Evolutionary conservation across 64 coral and sea anemone species (phyloP).

Genomic region (Dendronephthya gigantea): DNA sequence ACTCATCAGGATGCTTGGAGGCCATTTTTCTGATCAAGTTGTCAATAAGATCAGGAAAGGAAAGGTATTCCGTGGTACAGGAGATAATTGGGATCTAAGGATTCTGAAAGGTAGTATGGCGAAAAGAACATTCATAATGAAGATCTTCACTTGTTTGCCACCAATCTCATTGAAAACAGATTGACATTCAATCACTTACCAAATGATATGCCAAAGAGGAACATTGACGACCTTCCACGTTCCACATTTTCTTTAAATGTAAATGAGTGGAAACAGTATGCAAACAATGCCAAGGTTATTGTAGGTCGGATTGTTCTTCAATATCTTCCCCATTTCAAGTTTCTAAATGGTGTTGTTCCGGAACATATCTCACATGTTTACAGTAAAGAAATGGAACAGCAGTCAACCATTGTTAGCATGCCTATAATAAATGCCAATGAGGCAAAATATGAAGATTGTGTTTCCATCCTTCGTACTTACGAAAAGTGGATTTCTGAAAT

Average conservation of each 20-base stretch:
- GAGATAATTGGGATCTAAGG: slow-evolving; percentile 54
- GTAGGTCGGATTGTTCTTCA: slow-evolving; percentile 32
- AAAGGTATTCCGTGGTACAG: slow-evolving; percentile 38
- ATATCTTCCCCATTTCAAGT: slow-evolving; percentile 37
- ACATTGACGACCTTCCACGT: slow-evolving; percentile 28
- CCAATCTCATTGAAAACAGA: slow-evolving; percentile 58
- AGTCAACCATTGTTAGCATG: slow-evolving; percentile 47
- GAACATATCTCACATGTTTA: slow-evolving; percentile 43
- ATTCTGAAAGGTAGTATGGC: slow-evolving; percentile 34
- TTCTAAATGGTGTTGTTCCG: slow-evolving; percentile 38
- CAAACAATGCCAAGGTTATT: slow-evolving; percentile 42
- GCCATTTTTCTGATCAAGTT: slow-evolving; percentile 43
- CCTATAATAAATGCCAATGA: slow-evolving; percentile 61
- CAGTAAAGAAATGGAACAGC: slow-evolving; percentile 37
- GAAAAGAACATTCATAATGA: slow-evolving; percentile 60
- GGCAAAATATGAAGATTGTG: slow-evolving; percentile 59
- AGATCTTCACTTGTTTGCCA: slow-evolving; percentile 47
- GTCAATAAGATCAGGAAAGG: slow-evolving; percentile 28
- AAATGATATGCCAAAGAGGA: slow-evolving; percentile 39
- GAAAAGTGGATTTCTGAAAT: slow-evolving; percentile 58
- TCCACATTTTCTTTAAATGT: slow-evolving; percentile 33
- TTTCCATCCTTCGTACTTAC: slow-evolving; percentile 43
- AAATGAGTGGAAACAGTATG: slow-evolving; percentile 41
- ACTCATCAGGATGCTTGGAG: slow-evolving; percentile 36
- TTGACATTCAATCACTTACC: slow-evolving; percentile 33